phyloP scores from a whole-genome alignment of 2,113 vertebrate genomes.

The Lagenorhynchus albirostris region DNA sequence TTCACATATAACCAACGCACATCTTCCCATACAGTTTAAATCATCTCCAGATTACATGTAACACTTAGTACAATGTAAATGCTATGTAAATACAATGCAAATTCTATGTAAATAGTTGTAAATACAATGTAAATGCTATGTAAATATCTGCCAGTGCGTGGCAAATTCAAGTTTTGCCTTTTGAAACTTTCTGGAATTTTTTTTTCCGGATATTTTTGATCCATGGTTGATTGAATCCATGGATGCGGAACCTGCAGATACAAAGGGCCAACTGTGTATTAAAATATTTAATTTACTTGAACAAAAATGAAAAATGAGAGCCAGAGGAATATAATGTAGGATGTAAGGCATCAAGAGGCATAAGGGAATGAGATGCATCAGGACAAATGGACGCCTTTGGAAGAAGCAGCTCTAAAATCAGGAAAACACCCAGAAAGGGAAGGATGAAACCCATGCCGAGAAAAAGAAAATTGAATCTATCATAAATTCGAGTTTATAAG shows the following conservation, averaged over 20 bases:
- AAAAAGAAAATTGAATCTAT: neutral
- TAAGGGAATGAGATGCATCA: neutral
- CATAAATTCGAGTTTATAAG: conserved; percentile 40
- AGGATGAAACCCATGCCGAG: neutral
- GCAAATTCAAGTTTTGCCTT: neutral
- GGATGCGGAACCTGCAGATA: neutral
- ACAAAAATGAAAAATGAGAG: neutral
- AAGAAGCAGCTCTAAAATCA: neutral
- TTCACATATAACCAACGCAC: neutral
- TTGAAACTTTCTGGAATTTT: neutral
- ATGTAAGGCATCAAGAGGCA: neutral
- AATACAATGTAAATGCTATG: neutral
- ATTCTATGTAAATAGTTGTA: neutral
- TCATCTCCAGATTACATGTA: neutral
- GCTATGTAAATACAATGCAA: neutral
- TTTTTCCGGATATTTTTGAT: neutral
- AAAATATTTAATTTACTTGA: conserved; percentile 3
- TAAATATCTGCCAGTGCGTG: neutral
- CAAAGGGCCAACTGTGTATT: neutral
- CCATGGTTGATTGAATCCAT: neutral
- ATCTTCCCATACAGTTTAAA: neutral
- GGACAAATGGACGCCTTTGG: neutral
- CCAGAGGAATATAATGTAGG: neutral
- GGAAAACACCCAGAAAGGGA: neutral
- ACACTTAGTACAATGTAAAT: neutral